Conservation (phyloP, 2,888 invertebrate species). For the Frankliniella fusca region DNA sequence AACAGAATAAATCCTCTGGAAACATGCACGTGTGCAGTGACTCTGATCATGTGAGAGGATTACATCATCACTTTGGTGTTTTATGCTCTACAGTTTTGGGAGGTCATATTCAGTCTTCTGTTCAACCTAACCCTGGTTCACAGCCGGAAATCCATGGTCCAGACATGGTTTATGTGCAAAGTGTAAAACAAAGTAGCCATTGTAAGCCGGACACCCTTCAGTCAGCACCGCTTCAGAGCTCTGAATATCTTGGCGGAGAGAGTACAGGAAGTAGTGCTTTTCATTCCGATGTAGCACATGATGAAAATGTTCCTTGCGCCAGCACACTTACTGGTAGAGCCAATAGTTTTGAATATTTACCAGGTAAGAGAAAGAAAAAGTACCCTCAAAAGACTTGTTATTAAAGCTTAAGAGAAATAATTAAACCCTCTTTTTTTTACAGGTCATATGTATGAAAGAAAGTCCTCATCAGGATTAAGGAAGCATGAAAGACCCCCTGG, state of each 20-base stretch:
- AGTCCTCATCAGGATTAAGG: conserved; percentile 32
- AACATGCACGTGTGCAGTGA: conserved; percentile 4
- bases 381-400: background rate
- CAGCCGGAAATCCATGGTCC: background rate
- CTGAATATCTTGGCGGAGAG: background rate
- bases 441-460: conserved; percentile 56
- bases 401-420: background rate
- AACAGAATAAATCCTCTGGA: background rate
- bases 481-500: conserved; percentile 28
- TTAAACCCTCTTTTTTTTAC: conserved; percentile 45
- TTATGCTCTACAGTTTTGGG: background rate
- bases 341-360: conserved; percentile 42
- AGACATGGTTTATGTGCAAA: background rate
- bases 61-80: background rate
- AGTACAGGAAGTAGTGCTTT: conserved; percentile 11
- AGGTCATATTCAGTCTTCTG: background rate
- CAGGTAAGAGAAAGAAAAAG: conserved; percentile 24
- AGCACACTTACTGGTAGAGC: conserved; percentile 36
- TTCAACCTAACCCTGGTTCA: background rate
- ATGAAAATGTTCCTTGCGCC: conserved; percentile 15
- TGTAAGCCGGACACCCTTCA: background rate
- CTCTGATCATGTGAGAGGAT: background rate
- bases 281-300: background rate
- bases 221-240: background rate
- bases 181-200: background rate